phyloP scores from a whole-genome alignment of 92 coral and sea anemone genomes.

The Montipora capitata region DNA sequence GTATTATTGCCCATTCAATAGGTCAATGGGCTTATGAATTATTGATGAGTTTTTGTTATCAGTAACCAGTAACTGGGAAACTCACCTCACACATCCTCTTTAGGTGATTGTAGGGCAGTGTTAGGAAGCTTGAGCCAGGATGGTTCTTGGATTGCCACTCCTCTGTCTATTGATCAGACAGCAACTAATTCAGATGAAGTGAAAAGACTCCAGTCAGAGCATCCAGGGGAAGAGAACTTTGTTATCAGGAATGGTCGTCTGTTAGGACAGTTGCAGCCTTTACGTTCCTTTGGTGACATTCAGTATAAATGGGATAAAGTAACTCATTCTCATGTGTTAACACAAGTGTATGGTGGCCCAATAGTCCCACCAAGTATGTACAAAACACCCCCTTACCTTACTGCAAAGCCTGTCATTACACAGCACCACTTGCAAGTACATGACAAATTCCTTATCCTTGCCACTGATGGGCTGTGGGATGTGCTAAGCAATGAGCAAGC shows the following conservation, averaged over 20 bases:
- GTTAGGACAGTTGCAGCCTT: constrained; percentile 94
- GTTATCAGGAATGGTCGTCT: constrained; percentile 92
- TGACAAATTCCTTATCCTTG: constrained; percentile 95
- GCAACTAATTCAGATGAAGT: constrained; percentile 86
- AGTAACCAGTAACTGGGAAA: too few species aligned
- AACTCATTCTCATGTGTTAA: constrained; percentile 90
- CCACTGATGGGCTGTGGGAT: constrained; percentile 99
- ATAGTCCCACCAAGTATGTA: constrained; percentile 93
- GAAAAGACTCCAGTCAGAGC: constrained; percentile 79
- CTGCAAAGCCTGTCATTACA: constrained; percentile 95
- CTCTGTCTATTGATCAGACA: constrained; percentile 91
- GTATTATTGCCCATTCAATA: too few species aligned
- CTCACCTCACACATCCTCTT: neutral
- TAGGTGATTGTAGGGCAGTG: constrained; percentile 98
- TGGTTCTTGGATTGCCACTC: constrained; percentile 92
- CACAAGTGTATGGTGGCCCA: constrained; percentile 96
- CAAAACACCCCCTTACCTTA: constrained; percentile 96
- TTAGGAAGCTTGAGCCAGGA: constrained; percentile 88
- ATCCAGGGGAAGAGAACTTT: constrained; percentile 93
- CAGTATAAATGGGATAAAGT: constrained; percentile 97
- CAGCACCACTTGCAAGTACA: constrained; percentile 77
- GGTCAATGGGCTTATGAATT: too few species aligned
- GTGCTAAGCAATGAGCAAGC: constrained; percentile 89
- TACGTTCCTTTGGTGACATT: constrained; percentile 98
- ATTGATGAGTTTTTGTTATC: too few species aligned